phyloP scores from a whole-genome alignment of 2,113 vertebrate genomes.

The Ceyx margarethae region DNA sequence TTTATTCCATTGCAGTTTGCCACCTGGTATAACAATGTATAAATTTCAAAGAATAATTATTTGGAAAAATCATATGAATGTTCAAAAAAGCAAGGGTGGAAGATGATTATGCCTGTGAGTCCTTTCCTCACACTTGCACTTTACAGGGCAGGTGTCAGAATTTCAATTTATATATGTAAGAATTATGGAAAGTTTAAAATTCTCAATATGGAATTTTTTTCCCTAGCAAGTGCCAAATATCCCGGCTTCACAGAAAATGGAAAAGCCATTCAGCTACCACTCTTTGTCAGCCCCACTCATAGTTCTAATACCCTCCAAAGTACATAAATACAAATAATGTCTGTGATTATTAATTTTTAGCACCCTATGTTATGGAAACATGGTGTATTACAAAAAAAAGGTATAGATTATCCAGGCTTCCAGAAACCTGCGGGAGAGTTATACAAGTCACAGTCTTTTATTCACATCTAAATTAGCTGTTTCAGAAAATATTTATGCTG shows the following conservation, averaged over 20 bases:
- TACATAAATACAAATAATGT: not conserved
- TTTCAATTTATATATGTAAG: slow-evolving; percentile 35
- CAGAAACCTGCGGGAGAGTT: not conserved
- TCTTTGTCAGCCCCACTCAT: not conserved
- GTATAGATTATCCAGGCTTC: not conserved
- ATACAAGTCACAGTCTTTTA: not conserved
- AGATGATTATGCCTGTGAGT: slow-evolving; percentile 33
- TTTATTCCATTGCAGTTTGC: slow-evolving; percentile 45
- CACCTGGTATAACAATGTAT: slow-evolving; percentile 56
- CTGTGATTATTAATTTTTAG: not conserved
- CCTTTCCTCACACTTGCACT: slow-evolving; percentile 29
- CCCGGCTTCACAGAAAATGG: slow-evolving; percentile 24
- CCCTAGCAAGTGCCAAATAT: not conserved
- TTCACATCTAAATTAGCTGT: not conserved
- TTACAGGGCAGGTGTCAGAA: slow-evolving; percentile 62
- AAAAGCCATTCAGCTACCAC: slow-evolving; percentile 16
- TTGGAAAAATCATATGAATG: slow-evolving; percentile 42
- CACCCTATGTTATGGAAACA: not conserved
- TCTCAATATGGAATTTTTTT: slow-evolving; percentile 44
- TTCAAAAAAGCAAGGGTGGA: slow-evolving; percentile 10
- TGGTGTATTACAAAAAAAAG: not conserved
- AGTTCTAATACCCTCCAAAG: not conserved
- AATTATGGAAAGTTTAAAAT: slow-evolving; percentile 36
- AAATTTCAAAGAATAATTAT: slow-evolving; percentile 44
- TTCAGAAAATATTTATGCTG: not conserved